Base-by-base conservation (phyloP, 1,140 invertebrate species). In the Globodera rostochiensis region DNA sequence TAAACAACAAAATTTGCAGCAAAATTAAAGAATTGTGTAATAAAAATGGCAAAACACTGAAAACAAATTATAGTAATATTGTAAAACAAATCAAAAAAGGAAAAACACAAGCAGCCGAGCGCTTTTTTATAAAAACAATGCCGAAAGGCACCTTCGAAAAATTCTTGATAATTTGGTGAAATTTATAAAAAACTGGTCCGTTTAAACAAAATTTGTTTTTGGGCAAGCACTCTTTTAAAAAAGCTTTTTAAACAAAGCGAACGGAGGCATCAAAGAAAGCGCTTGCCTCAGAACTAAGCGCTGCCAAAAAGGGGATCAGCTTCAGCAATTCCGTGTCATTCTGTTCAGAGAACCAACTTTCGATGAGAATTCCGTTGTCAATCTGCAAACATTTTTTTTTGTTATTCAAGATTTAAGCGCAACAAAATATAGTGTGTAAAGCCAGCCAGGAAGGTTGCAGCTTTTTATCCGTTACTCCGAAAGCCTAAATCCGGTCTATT, bases 281-380 rank as follows among this genome's bases (percentile, higher is more conserved):
- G 53, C 53, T n/a, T 86, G 73, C 77, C 67, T 84, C 60, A 73
- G 50, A 25, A n/a, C 47, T 73, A 60, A 98, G 92, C 87, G 94
- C 93, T 91, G 98, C 95, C 77, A 98, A 92, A 92, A 98, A 97
- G 71, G 96, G 96, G 89, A 98, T 91, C 73, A 98, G 90, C 90
- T 97, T 97, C 87, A 97, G 93, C 47, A 98, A 91, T 90, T 98
- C 96, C 50, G 93, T 93, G 91, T 98, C 96, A 80, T 93, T 93
- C 87, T 94, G 93, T 91, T 98, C 95, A 64, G 95, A 93, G 91
- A 97, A 98, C 96, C 96, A 98, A 90, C 95, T 96, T 91, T 96
- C 95, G 88, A 98, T 98, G 0, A 96, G 96, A 84, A 98, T 98
- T 57, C 96, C 96, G 92, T 98, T 98, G 91, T 97, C 95, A 81